Percentiles rank a stretch among this genome's conserved stretches.
phyloP scores from a whole-genome alignment of 92 coral and sea anemone genomes.

The Epizoanthus ramosus region DNA sequence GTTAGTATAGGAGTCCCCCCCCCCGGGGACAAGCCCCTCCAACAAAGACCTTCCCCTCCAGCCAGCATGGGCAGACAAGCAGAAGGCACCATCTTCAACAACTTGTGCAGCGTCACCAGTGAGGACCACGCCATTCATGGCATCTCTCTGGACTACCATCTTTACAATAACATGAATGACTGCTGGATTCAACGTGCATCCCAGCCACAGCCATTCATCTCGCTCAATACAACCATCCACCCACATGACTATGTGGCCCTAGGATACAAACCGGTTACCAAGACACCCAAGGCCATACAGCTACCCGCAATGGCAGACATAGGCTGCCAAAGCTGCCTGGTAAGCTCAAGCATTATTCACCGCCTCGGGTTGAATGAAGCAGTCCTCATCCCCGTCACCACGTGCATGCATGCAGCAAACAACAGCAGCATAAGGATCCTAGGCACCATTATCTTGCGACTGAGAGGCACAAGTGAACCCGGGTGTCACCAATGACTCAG shows the following conservation, averaged over 20 bases:
- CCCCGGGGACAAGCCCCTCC: constrained; percentile 42
- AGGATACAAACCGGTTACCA: constrained; percentile 49
- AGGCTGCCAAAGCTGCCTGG: constrained; percentile 75
- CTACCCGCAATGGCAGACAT: constrained; percentile 73
- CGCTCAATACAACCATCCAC: constrained; percentile 49
- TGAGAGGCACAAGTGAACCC: constrained; percentile 48
- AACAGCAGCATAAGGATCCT: constrained; percentile 61
- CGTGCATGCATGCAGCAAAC: constrained; percentile 65
- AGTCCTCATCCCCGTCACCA: constrained; percentile 58
- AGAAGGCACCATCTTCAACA: too few relatives aligned
- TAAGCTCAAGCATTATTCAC: constrained; percentile 42
- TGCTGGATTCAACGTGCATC: constrained; percentile 51
- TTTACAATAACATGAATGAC: constrained; percentile 54
- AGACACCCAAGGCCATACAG: constrained; percentile 32
- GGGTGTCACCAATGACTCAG: constrained; percentile 61
- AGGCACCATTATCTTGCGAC: constrained; percentile 57
- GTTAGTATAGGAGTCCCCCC: too few relatives aligned
- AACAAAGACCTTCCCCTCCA: constrained; percentile 5
- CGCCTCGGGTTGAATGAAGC: constrained; percentile 39
- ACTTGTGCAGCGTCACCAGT: too few relatives aligned
- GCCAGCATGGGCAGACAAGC: neutral
- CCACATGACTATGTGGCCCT: constrained; percentile 62
- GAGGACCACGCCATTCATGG: neutral
- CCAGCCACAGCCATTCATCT: constrained; percentile 61
- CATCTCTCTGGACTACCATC: constrained; percentile 67